Evolutionary conservation across 1,140 invertebrate genomes (phyloP), one percentile per base, ranked within the genome.

Genomic region (Drosophila virilis): DNA sequence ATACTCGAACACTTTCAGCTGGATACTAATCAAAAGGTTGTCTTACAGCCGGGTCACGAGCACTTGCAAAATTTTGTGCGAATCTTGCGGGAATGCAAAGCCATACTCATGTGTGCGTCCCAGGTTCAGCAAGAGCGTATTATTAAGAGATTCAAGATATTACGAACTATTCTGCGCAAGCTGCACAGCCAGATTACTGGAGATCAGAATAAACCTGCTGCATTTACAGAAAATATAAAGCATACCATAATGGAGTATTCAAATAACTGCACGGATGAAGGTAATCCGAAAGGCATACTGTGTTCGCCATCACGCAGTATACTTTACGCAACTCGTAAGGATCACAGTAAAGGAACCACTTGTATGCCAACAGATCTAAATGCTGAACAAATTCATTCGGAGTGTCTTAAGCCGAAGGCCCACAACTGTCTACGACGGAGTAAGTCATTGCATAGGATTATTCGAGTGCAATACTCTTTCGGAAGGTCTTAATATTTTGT

Each of bases 101-200:
- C 91, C 0, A 89, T 92, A 45, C 48, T 91, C 1, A 74, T 89
- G 64, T 92, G 90, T 69, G 75, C 90, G 6, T 45, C 80, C 9
- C 86, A 92, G 38, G 90, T 92, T n/a, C 68, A 91, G 8, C 58
- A 64, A 2, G 33, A 66, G 35, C 84, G 91, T 10, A 83, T 92
- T 6, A 50, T 92, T 1, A 92, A 92, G 66, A 77, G 91, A 42
- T 92, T 92, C 48, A 92, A 91, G 40, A 91, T 92, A 70, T 55
- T 92, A 55, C 80, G 86, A 22, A 83, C 68, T 8, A 60, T 77
- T 15, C 43, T 91, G 48, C 77, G 72, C 8, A 92, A 92, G 42
- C 58, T 92, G 6, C 81, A 78, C 12, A 62, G 55, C 32, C 66
- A 42, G 58, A 35, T 91, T 0, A 54, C 32, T 15, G 22, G 12